Evolutionary conservation across 1,140 invertebrate species (phyloP), one percentile per base, ranked within the genome.

Genomic region (Trachelipus rathkii): DNA sequence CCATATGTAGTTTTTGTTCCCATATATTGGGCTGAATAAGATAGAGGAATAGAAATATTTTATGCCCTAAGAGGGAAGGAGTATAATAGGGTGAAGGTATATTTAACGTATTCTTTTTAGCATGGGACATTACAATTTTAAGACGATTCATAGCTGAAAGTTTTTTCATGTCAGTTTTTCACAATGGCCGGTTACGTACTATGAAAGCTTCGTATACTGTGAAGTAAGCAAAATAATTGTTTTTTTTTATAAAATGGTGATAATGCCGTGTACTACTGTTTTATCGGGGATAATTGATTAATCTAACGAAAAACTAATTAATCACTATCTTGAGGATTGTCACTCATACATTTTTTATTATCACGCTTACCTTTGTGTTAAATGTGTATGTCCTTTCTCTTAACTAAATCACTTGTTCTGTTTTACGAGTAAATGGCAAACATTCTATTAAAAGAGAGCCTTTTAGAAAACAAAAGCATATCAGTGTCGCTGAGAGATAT

Each of bases 61-160:
- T 95, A 94, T 84, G 86, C 89, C 0, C 93, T 0, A 88, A 91
- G 76, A 86, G 88, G 75, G 89, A 93, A 82, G 89, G 89, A 4
- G n/a, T 97, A 93, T 85, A 94, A 95, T 83, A 93, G n/a, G n/a
- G n/a, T n/a, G n/a, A n/a, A n/a, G n/a, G n/a, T n/a, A n/a, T n/a
- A n/a, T n/a, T n/a, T n/a, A n/a, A n/a, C n/a, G n/a, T n/a, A n/a
- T n/a, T n/a, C n/a, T n/a, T 95, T 0, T 85, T 95, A 0, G 93
- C 93, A 84, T 96, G 7, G 94, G 93, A 7, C 94, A 96, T n/a
- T n/a, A 84, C 92, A 93, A n/a, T n/a, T n/a, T 84, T 86, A 96
- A 19, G 94, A 96, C 85, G 92, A 94, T 85, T 86, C n/a, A n/a
- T 95, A 0, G 90, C 92, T 21, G 90, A 93, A 83, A 92, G 91